phyloP scores from a whole-genome alignment of 2,888 invertebrate genomes.

The Nowickia ferox region DNA sequence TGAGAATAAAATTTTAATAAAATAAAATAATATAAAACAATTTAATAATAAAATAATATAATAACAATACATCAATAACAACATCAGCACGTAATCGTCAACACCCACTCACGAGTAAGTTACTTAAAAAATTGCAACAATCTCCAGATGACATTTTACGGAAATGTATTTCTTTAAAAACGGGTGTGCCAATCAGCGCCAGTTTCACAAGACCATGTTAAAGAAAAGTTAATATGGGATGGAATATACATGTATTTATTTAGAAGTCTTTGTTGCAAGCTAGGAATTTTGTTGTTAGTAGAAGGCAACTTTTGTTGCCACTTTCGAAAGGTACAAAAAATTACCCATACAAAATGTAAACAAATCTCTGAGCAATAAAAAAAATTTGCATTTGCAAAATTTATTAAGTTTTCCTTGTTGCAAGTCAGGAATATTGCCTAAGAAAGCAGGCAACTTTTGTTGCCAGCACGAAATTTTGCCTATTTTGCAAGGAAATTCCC shows the following conservation, averaged over 20 bases:
- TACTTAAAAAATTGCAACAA: conserved; percentile 38
- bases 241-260: no score
- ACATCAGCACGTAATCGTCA: conserved; percentile 41
- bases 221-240: background rate
- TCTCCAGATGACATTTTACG: conserved; percentile 20
- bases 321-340: no score
- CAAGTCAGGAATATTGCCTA: background rate
- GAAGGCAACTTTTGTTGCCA: background rate
- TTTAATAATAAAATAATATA: background rate
- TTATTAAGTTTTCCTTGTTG: no score
- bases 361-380: background rate
- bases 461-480: background rate
- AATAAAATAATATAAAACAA: conserved; percentile 14
- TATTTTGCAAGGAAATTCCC: no score
- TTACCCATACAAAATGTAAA: no score
- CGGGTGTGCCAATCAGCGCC: no score
- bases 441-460: background rate
- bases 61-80: background rate
- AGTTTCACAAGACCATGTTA: background rate
- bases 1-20: no score
- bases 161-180: background rate
- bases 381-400: no score
- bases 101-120: conserved; percentile 58
- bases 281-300: no score
- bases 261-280: no score